These are phyloP conservation scores for Hemibagrus guttatus DNA, from an alignment of 2,797 vertebrate genomes.

Conservation along the genomic window DNA sequence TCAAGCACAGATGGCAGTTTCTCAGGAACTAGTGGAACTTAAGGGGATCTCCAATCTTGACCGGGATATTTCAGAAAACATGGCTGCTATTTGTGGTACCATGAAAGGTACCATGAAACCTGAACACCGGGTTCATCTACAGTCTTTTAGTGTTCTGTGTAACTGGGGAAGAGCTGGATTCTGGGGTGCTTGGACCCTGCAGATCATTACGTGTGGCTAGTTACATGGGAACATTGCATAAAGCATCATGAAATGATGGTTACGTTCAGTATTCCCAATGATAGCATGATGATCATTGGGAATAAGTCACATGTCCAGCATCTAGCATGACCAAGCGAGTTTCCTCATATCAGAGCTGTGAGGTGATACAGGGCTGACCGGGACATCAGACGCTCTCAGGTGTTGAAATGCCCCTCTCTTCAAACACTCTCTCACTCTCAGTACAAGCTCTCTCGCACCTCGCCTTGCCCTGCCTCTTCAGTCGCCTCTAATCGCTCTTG, in stretches of 20 bases:
- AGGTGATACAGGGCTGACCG: too few species aligned
- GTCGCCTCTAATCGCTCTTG: not conserved
- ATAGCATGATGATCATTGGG: too few species aligned
- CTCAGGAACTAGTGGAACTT: not conserved
- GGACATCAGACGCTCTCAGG: too few species aligned
- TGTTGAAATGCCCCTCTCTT: not conserved
- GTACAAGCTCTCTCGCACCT: not conserved
- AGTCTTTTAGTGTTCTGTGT: not conserved
- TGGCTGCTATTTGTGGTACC: too few species aligned
- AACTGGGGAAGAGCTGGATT: not conserved
- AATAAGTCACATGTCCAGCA: not conserved
- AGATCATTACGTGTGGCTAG: not conserved
- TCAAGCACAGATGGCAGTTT: not conserved
- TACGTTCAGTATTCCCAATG: too few species aligned
- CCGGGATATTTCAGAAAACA: not conserved
- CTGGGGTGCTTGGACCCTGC: not conserved
- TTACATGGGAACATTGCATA: too few species aligned
- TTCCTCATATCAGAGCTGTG: not conserved
- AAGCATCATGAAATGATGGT: too few species aligned
- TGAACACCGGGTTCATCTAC: not conserved
- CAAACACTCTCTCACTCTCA: not conserved
- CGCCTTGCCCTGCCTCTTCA: not conserved
- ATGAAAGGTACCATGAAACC: too few species aligned
- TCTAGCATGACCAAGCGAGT: not conserved
- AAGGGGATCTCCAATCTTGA: not conserved